Evolutionary conservation across 2,797 vertebrate genomes (phyloP).

Genomic region (Pseudochirops cupreus): DNA sequence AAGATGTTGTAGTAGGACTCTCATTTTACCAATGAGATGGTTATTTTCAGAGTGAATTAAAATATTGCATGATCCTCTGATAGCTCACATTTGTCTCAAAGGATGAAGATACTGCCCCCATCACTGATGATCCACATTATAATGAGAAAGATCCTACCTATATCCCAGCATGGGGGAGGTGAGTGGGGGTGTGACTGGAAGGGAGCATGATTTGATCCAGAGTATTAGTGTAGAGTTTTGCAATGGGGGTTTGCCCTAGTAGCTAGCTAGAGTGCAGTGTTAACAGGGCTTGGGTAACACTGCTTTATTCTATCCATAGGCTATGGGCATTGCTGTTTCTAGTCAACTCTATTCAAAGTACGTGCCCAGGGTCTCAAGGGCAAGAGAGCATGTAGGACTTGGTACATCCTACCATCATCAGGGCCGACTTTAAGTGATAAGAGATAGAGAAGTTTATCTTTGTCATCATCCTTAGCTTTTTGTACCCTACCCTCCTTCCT

Average conservation of each 20-base stretch:
- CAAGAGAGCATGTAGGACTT: not conserved
- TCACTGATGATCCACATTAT: not conserved
- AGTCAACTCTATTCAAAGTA: not conserved
- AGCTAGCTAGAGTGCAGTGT: not conserved
- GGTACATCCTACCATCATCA: not conserved
- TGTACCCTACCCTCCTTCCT: not conserved
- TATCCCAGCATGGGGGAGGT: not conserved
- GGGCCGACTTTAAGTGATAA: not conserved
- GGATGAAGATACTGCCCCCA: not conserved
- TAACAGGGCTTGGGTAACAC: not conserved
- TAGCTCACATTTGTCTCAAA: not conserved
- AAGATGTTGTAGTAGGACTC: not conserved
- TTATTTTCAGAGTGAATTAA: conserved; percentile 44
- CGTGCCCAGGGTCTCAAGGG: not conserved
- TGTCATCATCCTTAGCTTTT: not conserved
- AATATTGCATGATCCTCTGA: not conserved
- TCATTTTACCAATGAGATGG: conserved; percentile 25
- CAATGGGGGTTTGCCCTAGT: not conserved
- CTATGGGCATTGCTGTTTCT: not conserved
- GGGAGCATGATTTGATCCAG: not conserved
- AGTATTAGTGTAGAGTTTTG: not conserved
- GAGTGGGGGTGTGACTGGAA: not conserved
- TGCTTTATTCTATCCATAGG: not conserved
- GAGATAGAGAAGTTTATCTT: not conserved
- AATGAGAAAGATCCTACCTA: not conserved